A percentile compares a stretch with the other conserved stretches of the same genome.
phyloP scores from a whole-genome alignment of 2,797 vertebrate genomes.

The Xyrichtys novacula region DNA sequence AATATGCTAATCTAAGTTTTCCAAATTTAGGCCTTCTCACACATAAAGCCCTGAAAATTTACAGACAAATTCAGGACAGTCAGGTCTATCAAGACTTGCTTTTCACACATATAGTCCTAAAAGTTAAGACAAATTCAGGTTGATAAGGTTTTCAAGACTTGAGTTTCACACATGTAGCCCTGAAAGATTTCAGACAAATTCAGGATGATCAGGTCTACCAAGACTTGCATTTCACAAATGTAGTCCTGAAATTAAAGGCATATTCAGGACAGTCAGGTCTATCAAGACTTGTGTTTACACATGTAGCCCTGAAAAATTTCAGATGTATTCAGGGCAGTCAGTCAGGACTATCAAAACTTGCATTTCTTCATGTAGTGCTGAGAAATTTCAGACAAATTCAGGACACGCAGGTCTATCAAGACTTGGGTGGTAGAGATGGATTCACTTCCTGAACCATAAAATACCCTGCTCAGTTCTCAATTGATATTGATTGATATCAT shows the following conservation, averaged over 20 bases:
- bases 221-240: not conserved
- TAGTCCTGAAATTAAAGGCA: too few species aligned
- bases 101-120: not conserved
- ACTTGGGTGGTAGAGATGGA: too few species aligned
- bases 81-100: not conserved
- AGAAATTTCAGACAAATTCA: not conserved
- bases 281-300: not conserved
- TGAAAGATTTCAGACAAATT: not conserved
- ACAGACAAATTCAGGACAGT: not conserved
- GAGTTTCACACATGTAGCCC: not conserved
- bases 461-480: too few species aligned
- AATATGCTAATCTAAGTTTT: not conserved
- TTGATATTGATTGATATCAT: too few species aligned
- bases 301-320: not conserved
- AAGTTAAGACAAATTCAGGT: too few species aligned
- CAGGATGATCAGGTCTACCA: not conserved
- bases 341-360: not conserved
- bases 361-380: not conserved
- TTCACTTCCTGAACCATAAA: too few species aligned
- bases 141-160: not conserved
- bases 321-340: not conserved
- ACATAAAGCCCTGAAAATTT: not conserved
- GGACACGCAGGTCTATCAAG: not conserved
- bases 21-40: not conserved
- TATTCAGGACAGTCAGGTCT: too few species aligned